Evolutionary conservation across 2,113 vertebrate genomes (phyloP).

Genomic region (Tachysurus vachellii): DNA sequence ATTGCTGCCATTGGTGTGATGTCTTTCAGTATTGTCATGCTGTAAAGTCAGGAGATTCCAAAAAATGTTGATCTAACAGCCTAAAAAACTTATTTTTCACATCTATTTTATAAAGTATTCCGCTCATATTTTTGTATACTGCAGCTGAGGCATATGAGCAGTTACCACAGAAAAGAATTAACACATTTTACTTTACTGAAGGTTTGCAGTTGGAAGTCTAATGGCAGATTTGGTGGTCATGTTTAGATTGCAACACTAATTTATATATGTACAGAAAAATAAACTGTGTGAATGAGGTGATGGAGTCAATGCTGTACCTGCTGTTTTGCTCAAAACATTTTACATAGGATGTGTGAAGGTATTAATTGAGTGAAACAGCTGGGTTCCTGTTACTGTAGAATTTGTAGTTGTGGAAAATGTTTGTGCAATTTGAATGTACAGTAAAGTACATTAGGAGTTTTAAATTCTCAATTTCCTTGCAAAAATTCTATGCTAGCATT

Average conservation of each 20-base stretch:
- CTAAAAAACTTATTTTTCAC: background rate
- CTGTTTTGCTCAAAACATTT: too few relatives aligned
- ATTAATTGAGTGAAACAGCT: too few relatives aligned
- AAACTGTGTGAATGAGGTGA: background rate
- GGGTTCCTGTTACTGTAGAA: too few relatives aligned
- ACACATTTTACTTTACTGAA: background rate
- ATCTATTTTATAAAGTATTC: background rate
- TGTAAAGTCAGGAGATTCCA: background rate
- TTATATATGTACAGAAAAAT: background rate
- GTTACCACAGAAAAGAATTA: background rate
- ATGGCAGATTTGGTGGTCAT: background rate
- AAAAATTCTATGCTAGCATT: too few relatives aligned
- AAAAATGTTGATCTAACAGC: background rate
- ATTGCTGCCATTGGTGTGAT: background rate
- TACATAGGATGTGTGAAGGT: too few relatives aligned
- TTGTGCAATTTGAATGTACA: too few relatives aligned
- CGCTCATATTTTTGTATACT: background rate
- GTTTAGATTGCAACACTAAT: background rate
- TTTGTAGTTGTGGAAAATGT: too few relatives aligned
- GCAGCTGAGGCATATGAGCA: background rate
- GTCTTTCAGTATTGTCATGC: background rate
- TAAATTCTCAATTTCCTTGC: too few relatives aligned
- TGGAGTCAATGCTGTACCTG: background rate
- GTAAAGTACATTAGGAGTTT: too few relatives aligned
- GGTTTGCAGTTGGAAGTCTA: background rate